Evolutionary conservation across 2,888 invertebrate genomes (phyloP), one percentile per base, ranked within the genome.

Genomic region (Oeneis ivallda): DNA sequence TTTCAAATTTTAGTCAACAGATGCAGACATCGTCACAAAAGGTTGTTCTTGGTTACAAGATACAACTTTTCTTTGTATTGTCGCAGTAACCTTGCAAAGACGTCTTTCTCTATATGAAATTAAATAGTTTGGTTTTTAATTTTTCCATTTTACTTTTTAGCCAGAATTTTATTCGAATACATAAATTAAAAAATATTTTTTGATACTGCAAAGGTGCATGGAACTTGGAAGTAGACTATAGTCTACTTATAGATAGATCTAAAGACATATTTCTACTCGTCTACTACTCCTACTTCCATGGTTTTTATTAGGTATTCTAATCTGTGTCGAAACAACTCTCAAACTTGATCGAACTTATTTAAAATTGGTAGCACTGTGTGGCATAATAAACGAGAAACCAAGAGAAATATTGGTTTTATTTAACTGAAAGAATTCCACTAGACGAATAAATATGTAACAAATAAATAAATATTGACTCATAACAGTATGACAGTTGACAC

Each of bases 1-100:
- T 90, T 92, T 92, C 90, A 90, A 92, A 91, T 89, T 91, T 89
- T 89, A 91, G 88, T 92, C 92, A 92, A 92, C 92, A 92, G 92
- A 92, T 91, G 89, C 88, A 90, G 90, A 90, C 91, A 88, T 88
- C 87, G 87, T 88, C 89, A 90, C 88, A 88, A 87, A 61, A 89
- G 87, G 88, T 77, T 77, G 76, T 75, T 72, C 76, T 75, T 75
- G 54, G 56, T 56, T 82, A 80, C 81, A 72, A 71, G n/a, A n/a
- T n/a, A n/a, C n/a, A n/a, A 76, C 74, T 78, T 79, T 61, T 61
- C 61, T 17, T 41, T 10, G 39, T 26, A 52, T 77, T 77, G 72
- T 78, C 76, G 79, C 77, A 77, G 70, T 83, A 82, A 77, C 83
- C 75, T 88, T 87, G 80, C 64, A 65, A 67, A 57, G 49, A 63